Evolutionary conservation across 2,113 vertebrate species (phyloP).

Genomic region (Pao palembangensis): DNA sequence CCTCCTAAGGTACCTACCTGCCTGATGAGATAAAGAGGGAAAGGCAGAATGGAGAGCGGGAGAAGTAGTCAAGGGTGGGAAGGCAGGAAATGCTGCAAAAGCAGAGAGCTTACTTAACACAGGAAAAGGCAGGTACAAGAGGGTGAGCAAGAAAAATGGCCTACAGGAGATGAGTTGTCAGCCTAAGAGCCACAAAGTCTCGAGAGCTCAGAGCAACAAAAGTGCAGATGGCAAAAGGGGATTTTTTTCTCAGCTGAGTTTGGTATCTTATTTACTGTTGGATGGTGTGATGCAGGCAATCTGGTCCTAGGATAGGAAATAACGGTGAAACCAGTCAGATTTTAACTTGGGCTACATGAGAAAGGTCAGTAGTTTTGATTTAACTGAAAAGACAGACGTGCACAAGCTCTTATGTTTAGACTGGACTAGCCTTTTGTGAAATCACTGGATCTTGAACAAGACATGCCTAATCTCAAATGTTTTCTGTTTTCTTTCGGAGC

Average conservation of each 20-base stretch:
- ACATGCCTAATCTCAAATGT: constrained; percentile 7
- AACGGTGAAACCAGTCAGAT: not conserved
- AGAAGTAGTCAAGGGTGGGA: constrained; percentile 40
- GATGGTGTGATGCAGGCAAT: constrained; percentile 4
- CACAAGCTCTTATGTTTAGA: not conserved
- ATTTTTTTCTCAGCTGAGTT: constrained; percentile 3
- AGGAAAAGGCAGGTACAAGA: constrained; percentile 29
- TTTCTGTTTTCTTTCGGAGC: constrained; percentile 15
- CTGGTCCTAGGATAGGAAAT: constrained; percentile 14
- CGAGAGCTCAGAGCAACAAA: constrained; percentile 1
- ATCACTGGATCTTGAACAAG: not conserved
- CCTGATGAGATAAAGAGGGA: constrained; percentile 48
- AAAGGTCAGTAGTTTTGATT: not conserved
- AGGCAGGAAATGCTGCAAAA: constrained; percentile 49
- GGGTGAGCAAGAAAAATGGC: not conserved
- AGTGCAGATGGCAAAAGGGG: constrained; percentile 1
- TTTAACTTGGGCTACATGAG: not conserved
- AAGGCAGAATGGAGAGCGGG: constrained; percentile 29
- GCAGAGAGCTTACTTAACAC: constrained; percentile 48
- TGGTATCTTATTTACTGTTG: not conserved
- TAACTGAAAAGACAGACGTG: not conserved
- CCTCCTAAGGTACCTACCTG: constrained; percentile 53
- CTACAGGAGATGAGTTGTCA: constrained; percentile 8
- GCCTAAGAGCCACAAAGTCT: constrained; percentile 19
- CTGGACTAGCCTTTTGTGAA: not conserved